Conservation (phyloP, 2,797 vertebrate species). For the Sorex maritimensis region DNA sequence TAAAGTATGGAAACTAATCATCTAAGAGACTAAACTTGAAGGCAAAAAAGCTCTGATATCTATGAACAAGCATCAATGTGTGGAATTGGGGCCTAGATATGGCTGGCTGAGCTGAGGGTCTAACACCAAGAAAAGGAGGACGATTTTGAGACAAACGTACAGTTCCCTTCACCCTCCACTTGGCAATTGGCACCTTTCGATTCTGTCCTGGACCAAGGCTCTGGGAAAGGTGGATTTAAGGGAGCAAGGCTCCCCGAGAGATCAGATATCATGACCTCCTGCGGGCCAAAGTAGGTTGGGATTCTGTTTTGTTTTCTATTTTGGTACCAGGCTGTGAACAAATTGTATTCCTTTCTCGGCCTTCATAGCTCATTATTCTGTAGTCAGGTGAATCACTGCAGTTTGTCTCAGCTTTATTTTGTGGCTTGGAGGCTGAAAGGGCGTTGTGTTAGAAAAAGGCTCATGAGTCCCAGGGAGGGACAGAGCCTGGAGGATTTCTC, state of each 20-base stretch:
- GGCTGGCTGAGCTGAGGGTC: background rate
- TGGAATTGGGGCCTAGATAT: fast-evolving
- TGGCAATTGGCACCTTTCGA: background rate
- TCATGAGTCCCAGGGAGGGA: fast-evolving
- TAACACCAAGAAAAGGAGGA: no score
- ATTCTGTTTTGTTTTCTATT: background rate
- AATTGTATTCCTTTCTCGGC: background rate
- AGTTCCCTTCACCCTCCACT: background rate
- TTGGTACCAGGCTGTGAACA: background rate
- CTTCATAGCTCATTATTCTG: background rate
- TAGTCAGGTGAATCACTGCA: background rate
- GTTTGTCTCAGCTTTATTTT: background rate
- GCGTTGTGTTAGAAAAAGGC: background rate
- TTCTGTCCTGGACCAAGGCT: background rate
- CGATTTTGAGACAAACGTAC: background rate
- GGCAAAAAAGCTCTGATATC: background rate
- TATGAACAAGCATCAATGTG: fast-evolving
- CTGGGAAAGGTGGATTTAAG: background rate
- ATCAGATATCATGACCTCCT: background rate
- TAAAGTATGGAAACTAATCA: background rate
- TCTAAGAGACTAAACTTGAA: background rate
- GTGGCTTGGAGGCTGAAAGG: background rate
- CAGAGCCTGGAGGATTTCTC: background rate
- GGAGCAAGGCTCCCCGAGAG: background rate
- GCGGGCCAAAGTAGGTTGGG: background rate